These are phyloP conservation scores for Junco hyemalis DNA, from an alignment of 2,113 vertebrate genomes.

Conservation along the genomic window DNA sequence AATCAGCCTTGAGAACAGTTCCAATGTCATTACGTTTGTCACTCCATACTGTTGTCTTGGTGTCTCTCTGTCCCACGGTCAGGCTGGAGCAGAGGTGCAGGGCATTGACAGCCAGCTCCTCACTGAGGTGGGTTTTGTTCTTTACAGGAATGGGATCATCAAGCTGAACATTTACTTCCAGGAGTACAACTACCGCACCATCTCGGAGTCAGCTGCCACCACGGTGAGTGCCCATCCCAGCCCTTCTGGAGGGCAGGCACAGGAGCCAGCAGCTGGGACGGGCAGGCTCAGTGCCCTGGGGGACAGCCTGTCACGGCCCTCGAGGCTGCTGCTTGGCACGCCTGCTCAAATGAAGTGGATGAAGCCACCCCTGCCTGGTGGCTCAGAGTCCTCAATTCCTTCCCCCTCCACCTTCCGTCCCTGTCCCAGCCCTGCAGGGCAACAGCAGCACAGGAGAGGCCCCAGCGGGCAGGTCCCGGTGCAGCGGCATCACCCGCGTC, in stretches of 20 bases:
- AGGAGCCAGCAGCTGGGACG: accelerated
- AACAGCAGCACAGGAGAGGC: background rate
- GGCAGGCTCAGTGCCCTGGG: background rate
- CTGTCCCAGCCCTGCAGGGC: background rate
- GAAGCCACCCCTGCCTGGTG: background rate
- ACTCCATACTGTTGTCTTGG: background rate
- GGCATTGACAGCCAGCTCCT: accelerated
- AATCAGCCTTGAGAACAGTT: background rate
- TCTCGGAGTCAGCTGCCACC: conserved; percentile 71
- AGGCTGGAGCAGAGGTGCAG: background rate
- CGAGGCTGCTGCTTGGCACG: accelerated
- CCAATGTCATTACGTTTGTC: background rate
- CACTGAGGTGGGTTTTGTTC: background rate
- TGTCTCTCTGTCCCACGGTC: accelerated
- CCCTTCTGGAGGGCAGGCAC: background rate
- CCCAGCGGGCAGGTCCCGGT: background rate
- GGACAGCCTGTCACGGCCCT: background rate
- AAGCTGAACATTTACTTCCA: conserved; percentile 85
- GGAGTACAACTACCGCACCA: conserved; percentile 81
- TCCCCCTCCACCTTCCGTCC: background rate
- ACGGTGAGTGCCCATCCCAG: conserved; percentile 66
- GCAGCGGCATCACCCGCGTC: background rate
- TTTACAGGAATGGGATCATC: conserved; percentile 72
- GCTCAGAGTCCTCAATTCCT: background rate
- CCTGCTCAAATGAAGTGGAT: background rate